phyloP scores from a whole-genome alignment of 2,888 invertebrate species.

The Syritta pipiens region DNA sequence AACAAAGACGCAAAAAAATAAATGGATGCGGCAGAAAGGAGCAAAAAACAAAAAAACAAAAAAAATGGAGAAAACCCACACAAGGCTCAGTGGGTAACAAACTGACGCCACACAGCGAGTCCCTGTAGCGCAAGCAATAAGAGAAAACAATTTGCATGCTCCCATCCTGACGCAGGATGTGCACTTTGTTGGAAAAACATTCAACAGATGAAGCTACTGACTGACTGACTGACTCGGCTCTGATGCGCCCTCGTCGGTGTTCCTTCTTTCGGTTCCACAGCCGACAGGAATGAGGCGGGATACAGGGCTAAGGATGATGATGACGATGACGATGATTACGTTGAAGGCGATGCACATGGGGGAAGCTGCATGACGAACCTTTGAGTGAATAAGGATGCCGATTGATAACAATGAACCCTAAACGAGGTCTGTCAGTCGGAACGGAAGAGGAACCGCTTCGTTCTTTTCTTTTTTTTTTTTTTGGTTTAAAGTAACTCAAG shows the following conservation, averaged over 20 bases:
- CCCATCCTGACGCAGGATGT: constrained; percentile 50
- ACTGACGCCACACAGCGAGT: constrained; percentile 43
- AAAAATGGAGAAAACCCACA: constrained; percentile 12
- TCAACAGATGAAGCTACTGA: constrained; percentile 66
- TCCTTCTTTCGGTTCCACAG: constrained; percentile 47
- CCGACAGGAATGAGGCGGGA: background rate
- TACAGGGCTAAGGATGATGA: constrained; percentile 1
- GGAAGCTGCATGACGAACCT: constrained; percentile 19
- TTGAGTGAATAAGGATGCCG: constrained; percentile 34
- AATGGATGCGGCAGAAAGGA: background rate
- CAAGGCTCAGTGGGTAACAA: constrained; percentile 16
- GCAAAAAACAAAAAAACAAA: constrained; percentile 3
- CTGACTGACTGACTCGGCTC: constrained; percentile 53
- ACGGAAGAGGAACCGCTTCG: background rate
- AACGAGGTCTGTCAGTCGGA: constrained; percentile 36
- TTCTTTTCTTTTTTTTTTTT: background rate
- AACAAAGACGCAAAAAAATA: no score
- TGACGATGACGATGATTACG: constrained; percentile 27
- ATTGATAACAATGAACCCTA: constrained; percentile 59
- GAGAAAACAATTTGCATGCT: constrained; percentile 49
- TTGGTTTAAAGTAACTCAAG: background rate
- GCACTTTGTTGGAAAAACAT: constrained; percentile 68
- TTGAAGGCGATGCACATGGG: constrained; percentile 33
- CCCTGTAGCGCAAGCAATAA: background rate
- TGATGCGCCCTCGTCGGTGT: constrained; percentile 9